These are phyloP conservation scores for Orthonevra nobilis DNA, from an alignment of 2,888 invertebrate genomes.

Conservation along the genomic window DNA sequence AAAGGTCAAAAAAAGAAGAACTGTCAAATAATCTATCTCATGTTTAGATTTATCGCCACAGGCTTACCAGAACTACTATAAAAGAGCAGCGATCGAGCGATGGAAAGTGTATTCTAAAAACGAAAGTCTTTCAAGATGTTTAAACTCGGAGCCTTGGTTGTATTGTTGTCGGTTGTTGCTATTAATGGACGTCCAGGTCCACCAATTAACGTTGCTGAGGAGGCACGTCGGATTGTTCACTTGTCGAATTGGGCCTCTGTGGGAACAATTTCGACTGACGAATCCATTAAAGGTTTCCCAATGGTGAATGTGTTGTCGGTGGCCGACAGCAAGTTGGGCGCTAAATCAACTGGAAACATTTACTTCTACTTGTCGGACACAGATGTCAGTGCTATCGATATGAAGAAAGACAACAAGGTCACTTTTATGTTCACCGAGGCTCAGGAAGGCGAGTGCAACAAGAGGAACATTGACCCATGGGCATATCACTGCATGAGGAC, in stretches of 20 bases:
- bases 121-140: too few relatives aligned
- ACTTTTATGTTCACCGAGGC: slow-evolving; percentile 57
- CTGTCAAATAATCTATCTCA: too few relatives aligned
- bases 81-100: too few relatives aligned
- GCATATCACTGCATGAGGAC: slow-evolving; percentile 36
- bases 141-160: slow-evolving; percentile 24
- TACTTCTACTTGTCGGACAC: slow-evolving; percentile 41
- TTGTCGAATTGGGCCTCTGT: slow-evolving; percentile 58
- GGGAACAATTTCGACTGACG: slow-evolving; percentile 26
- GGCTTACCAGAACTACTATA: too few relatives aligned
- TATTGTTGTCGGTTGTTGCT: slow-evolving; percentile 22
- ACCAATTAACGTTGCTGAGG: slow-evolving; percentile 17
- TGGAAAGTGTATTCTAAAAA: too few relatives aligned
- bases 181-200: slow-evolving; percentile 18
- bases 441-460: slow-evolving; percentile 48
- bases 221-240: slow-evolving; percentile 49
- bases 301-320: slow-evolving; percentile 41
- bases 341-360: slow-evolving; percentile 34
- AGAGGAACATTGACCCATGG: slow-evolving; percentile 33
- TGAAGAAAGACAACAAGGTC: slow-evolving; percentile 36
- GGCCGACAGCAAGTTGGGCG: slow-evolving; percentile 38
- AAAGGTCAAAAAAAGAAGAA: too few relatives aligned
- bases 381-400: slow-evolving; percentile 25
- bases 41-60: too few relatives aligned
- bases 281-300: slow-evolving; percentile 15